Evolutionary conservation across 2,113 vertebrate genomes (phyloP).

Genomic region (Petrocephalus microphthalmus): DNA sequence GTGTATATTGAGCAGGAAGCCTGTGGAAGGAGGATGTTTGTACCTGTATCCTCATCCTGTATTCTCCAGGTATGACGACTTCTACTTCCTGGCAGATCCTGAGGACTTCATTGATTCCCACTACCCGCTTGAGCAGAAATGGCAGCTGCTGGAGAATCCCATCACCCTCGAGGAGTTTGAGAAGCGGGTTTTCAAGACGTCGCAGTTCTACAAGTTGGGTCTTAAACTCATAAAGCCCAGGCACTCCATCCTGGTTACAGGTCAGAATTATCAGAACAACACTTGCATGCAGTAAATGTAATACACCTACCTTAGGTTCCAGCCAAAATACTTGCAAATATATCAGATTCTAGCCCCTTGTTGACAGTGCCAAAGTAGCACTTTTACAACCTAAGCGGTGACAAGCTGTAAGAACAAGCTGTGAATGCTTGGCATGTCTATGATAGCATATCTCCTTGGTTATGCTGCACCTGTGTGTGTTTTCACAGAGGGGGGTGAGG

Average conservation of each 20-base stretch:
- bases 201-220: constrained; percentile 61
- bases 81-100: constrained; percentile 70
- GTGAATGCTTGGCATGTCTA: neutral
- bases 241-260: constrained; percentile 57
- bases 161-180: constrained; percentile 57
- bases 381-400: neutral
- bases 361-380: neutral
- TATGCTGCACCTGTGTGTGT: constrained; percentile 21
- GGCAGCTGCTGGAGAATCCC: constrained; percentile 63
- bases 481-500: constrained; percentile 62
- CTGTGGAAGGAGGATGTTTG: neutral
- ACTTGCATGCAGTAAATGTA: neutral
- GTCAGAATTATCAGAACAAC: constrained; percentile 35
- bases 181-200: constrained; percentile 63
- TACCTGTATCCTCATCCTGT: neutral
- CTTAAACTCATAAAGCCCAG: constrained; percentile 61
- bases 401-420: neutral
- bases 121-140: constrained; percentile 59
- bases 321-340: neutral
- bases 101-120: constrained; percentile 66
- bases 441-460: neutral
- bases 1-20: too few species aligned
- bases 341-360: neutral
- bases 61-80: constrained; percentile 60
- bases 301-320: neutral